Base-by-base conservation (phyloP, 1,140 invertebrate species). In the Stratiolaelaps scimitus region DNA sequence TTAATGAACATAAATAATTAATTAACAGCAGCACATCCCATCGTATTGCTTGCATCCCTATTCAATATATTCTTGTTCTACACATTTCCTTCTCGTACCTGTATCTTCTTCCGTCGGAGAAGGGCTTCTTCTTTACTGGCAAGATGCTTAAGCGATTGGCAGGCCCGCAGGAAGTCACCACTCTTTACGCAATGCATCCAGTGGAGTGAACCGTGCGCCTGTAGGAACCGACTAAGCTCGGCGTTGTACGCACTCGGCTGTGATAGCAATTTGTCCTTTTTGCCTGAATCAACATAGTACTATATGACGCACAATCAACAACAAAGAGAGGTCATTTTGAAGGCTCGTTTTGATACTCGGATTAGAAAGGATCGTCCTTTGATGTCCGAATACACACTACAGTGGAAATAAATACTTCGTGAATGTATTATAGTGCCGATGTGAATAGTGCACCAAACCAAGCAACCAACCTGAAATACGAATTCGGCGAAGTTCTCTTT, bases 231-330 rank as follows among this genome's bases (percentile, higher is more conserved):
- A 26, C 26, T 29, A 15, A 60, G 53, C 20, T 60, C 26, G 15
- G 53, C 23, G 20, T 60, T 60, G 53, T 29, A 60, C 15, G 53
- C 23, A 26, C 26, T 29, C 15, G 53, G 53, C 34, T 60, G 53
- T 26, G 53, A 17, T 4, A 60, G 20, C 1, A 60, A 10, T 60
- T 60, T 60, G 23, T 60, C 53, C 15, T 34, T 26, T 60, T 60
- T 60, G 1, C 53, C 53, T 17, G 53, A 20, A 34, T 60, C 53
- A 34, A 60, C 53, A 26, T 60, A 60, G 34, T 60, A 60, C 53
- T 60, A 34, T 60, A 34, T 6, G 26, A 15, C 34, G 34, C 34
- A 40, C 34, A 40, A 40, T 40, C 34, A 40, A 0, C 4, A 40
- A 40, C 5, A 40, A 40, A 40, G 10, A 40, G 10, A 40, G 4